Evolutionary conservation across 1,140 invertebrate species (phyloP).

Genomic region (Nomia melanderi): DNA sequence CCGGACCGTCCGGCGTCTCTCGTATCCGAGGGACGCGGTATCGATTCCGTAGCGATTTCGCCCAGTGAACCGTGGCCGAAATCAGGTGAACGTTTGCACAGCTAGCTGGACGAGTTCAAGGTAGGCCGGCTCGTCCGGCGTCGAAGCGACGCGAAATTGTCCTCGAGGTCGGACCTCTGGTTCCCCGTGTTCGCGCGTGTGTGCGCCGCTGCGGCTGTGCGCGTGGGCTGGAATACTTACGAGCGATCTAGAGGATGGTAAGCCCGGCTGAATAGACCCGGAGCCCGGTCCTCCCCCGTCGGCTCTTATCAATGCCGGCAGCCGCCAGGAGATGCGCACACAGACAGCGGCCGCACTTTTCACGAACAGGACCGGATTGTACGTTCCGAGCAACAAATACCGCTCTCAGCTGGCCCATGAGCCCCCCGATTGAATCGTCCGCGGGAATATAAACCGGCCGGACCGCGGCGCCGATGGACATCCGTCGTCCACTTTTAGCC

Average conservation of each 20-base stretch:
- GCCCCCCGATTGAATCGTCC: neutral
- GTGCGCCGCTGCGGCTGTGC: neutral
- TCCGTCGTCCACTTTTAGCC: neutral
- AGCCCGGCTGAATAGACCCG: neutral
- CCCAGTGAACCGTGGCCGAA: neutral
- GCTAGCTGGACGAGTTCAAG: neutral
- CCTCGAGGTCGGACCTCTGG: neutral
- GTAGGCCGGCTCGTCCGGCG: neutral
- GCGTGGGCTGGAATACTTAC: neutral
- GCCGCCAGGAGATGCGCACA: neutral
- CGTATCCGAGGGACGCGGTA: neutral
- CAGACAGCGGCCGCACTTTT: neutral
- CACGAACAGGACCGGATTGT: neutral
- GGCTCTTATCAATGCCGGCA: neutral
- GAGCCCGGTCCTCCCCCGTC: neutral
- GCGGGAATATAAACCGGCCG: neutral
- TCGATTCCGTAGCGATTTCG: neutral
- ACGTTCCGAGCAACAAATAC: neutral
- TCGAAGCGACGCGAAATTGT: neutral
- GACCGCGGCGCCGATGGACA: too few species aligned
- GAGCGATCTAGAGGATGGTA: conserved; percentile 1
- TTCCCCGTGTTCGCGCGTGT: neutral
- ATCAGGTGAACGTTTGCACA: conserved; percentile 1
- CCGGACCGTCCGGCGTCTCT: neutral
- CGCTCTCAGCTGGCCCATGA: neutral